phyloP scores from a whole-genome alignment of 1,140 invertebrate genomes.

The Lutraria rhynchaena region DNA sequence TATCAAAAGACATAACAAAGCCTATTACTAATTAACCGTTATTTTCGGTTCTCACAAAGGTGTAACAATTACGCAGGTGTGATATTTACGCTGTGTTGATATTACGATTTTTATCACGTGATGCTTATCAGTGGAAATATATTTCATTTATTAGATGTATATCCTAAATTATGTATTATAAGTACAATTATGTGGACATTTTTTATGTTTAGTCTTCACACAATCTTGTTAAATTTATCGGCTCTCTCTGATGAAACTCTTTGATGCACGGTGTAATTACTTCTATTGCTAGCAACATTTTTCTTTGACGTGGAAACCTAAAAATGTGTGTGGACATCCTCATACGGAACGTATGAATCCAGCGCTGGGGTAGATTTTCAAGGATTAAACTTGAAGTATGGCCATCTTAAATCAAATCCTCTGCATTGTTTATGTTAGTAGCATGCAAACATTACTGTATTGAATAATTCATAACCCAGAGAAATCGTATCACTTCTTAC shows the following conservation, averaged over 20 bases:
- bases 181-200: conserved; percentile 40
- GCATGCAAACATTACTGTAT: too few relatives aligned
- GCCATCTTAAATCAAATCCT: neutral
- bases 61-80: conserved; percentile 38
- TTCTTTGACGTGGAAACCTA: conserved; percentile 21
- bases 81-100: conserved; percentile 34
- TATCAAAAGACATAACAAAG: neutral
- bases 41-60: conserved; percentile 11
- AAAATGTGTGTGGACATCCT: neutral
- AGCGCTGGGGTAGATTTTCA: neutral
- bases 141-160: conserved; percentile 54
- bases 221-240: conserved; percentile 37
- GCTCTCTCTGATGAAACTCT: neutral
- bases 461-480: too few relatives aligned
- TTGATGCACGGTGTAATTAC: conserved; percentile 47
- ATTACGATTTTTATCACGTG: conserved; percentile 22
- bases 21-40: conserved; percentile 42
- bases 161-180: conserved; percentile 30
- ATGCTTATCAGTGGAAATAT: conserved; percentile 45
- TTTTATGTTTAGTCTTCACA: conserved; percentile 25
- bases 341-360: neutral
- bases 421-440: too few relatives aligned
- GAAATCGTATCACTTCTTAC: too few relatives aligned
- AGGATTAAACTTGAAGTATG: conserved; percentile 31
- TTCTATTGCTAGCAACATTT: conserved; percentile 36